phyloP scores from a whole-genome alignment of 2,888 invertebrate species.

The Campoplex capitator region DNA sequence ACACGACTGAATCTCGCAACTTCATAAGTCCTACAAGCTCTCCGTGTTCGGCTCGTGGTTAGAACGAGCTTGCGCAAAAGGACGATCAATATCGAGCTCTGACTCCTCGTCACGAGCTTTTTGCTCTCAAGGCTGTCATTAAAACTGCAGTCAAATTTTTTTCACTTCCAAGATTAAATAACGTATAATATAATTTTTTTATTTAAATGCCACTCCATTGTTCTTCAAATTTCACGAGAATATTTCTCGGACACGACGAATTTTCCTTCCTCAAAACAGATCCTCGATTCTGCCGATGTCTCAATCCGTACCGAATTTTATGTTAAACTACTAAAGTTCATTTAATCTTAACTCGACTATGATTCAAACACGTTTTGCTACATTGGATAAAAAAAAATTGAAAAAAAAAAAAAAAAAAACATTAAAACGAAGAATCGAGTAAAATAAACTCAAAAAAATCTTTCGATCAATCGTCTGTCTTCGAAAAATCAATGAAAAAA shows the following conservation, averaged over 20 bases:
- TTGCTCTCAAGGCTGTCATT: constrained; percentile 19
- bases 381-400: no score
- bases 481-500: not conserved
- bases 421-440: not conserved
- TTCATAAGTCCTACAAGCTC: not conserved
- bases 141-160: not conserved
- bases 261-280: not conserved
- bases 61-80: constrained; percentile 57
- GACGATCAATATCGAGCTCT: constrained; percentile 63
- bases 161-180: not conserved
- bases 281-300: not conserved
- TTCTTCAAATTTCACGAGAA: not conserved
- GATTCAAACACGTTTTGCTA: no score
- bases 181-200: not conserved
- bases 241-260: not conserved
- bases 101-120: constrained; percentile 22
- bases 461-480: not conserved
- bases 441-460: not conserved
- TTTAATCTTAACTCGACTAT: no score
- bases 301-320: not conserved
- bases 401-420: not conserved
- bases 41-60: not conserved
- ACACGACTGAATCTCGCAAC: constrained; percentile 35
- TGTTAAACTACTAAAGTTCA: no score
- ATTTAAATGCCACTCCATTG: no score